Conservation (phyloP, 2,888 invertebrate genomes). For the Lasioglossum vierecki region DNA sequence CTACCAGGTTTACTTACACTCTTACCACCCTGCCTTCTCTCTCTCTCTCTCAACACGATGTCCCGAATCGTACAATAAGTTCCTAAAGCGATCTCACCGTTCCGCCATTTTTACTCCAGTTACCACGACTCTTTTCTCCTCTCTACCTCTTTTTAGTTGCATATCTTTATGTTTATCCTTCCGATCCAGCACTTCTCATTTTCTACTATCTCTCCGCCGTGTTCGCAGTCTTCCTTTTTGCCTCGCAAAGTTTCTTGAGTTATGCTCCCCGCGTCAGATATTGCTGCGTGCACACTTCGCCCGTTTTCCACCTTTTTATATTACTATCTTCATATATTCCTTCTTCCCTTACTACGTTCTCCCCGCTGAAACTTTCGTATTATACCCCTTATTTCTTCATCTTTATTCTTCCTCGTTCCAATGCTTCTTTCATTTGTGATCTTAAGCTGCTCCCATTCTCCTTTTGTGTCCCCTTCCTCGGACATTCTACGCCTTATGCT, state of each 20-base stretch:
- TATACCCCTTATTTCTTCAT: background rate
- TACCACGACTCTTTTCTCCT: background rate
- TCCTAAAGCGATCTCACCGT: background rate
- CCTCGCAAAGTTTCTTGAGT: background rate
- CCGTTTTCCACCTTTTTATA: background rate
- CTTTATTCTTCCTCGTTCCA: background rate
- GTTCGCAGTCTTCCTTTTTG: background rate
- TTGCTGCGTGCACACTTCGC: background rate
- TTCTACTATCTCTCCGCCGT: background rate
- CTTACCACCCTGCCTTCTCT: background rate
- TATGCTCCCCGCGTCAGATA: background rate
- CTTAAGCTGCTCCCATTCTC: background rate
- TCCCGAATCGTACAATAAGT: background rate
- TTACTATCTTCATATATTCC: background rate
- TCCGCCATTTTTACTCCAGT: background rate
- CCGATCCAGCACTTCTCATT: background rate
- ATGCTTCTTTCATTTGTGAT: background rate
- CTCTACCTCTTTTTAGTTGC: background rate
- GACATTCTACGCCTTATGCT: background rate
- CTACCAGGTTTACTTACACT: background rate
- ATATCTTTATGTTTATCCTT: constrained; percentile 2
- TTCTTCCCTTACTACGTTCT: background rate
- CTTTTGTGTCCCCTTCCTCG: background rate
- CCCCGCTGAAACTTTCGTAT: background rate
- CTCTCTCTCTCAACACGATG: background rate